phyloP scores from a whole-genome alignment of 2,797 vertebrate genomes.

The Tokudaia tokunoshimensis region DNA sequence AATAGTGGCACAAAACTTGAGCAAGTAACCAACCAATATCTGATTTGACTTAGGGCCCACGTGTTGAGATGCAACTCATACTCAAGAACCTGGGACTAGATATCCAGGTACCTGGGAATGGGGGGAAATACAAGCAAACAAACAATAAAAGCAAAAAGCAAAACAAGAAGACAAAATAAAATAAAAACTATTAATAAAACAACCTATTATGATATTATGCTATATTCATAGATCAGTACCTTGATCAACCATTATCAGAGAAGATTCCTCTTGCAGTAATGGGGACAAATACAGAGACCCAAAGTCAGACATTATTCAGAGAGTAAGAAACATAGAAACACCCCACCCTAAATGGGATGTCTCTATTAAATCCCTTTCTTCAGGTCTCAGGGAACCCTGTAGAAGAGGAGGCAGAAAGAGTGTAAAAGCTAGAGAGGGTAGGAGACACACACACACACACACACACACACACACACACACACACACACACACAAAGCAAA shows the following conservation, averaged over 20 bases:
- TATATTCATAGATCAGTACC: neutral
- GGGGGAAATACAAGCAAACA: neutral
- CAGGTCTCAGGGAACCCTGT: neutral
- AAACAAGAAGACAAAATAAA: neutral
- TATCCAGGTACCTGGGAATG: neutral
- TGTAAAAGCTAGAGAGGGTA: neutral
- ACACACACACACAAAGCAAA: neutral
- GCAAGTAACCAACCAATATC: neutral
- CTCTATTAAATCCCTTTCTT: neutral
- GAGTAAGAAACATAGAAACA: neutral
- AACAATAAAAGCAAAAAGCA: neutral
- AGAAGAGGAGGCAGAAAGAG: neutral
- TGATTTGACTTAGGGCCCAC: neutral
- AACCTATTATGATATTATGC: neutral
- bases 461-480: no score
- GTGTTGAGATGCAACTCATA: neutral
- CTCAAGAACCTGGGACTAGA: neutral
- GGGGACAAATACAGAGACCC: neutral
- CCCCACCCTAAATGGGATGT: neutral
- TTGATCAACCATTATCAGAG: neutral
- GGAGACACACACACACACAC: no score
- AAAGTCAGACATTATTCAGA: neutral
- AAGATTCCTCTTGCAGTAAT: neutral
- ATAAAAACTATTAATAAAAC: neutral
- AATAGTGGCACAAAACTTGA: neutral